Base-by-base conservation (phyloP, 2,888 invertebrate genomes). In the Morpho achilles region DNA sequence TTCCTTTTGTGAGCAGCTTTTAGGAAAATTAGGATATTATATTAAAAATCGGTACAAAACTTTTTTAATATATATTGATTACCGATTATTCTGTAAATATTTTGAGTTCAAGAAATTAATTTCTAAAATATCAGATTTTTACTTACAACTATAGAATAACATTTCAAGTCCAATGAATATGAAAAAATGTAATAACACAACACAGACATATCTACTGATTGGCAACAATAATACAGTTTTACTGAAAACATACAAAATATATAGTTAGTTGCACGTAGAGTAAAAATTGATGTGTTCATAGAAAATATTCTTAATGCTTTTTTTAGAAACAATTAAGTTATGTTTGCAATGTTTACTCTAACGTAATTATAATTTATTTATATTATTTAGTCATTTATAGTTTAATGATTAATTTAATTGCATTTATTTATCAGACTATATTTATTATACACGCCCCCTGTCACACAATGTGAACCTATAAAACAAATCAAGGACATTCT, bases 371-470 rank as follows among this genome's bases (percentile, higher is more conserved):
- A 2, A 32, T 57, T 53, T 45, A 39, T 60, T 64, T 59, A 57
- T 56, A 10, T 65, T 69, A 52, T 59, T 61, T 72, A 49, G 42
- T 41, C 16, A 9, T 23, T 69, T 69, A 67, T 59, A 60, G 67
- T 70, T 67, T 70, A 65, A 65, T 67, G 68, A 67, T 72, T 61
- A 55, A 69, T 69, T 74, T 73, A 71, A 64, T 74, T 45, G 61
- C 50, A 58, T 51, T 61, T 72, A 72, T 68, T 69, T 69, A 69
- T 53, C 5, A 43, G 56, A 71, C 74, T 74, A 70, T 68, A 80
- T 76, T 74, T 70, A 74, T 67, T 86, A 88, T 88, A 88, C 89
- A 89, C 88, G 88, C 87, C 85, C 82, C 86, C 87, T 86, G 89
- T 85, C 89, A 89, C 89, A 89, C 89, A 80, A 82, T 89, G 87